phyloP scores from a whole-genome alignment of 2,797 vertebrate species.

The Champsocephalus gunnari region DNA sequence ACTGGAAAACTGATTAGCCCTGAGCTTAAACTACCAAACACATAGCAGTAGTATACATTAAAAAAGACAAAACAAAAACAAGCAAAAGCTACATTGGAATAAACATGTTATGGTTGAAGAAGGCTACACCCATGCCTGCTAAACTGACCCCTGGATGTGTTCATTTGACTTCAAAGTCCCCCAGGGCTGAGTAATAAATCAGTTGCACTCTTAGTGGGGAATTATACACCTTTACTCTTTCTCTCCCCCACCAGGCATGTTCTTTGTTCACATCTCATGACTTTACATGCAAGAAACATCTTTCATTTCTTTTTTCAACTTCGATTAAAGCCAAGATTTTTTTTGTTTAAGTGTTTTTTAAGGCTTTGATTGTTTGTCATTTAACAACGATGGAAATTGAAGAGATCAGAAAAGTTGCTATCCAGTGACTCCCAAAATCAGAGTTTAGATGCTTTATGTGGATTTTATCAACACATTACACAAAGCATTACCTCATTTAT shows the following conservation, averaged over 20 bases:
- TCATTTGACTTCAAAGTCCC: slow-evolving; percentile 69
- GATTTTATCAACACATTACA: background rate
- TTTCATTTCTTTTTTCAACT: background rate
- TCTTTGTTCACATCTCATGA: slow-evolving; percentile 64
- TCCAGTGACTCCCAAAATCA: slow-evolving; percentile 11
- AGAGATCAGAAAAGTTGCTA: background rate
- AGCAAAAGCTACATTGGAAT: slow-evolving; percentile 26
- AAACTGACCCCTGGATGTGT: slow-evolving; percentile 55
- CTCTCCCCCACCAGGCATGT: slow-evolving; percentile 38
- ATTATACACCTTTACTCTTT: slow-evolving; percentile 41
- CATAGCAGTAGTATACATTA: background rate
- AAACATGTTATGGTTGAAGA: slow-evolving; percentile 38
- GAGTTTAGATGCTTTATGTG: background rate
- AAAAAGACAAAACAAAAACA: slow-evolving; percentile 22
- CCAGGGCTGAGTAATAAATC: slow-evolving; percentile 63
- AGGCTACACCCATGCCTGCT: slow-evolving; percentile 55
- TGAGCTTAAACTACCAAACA: slow-evolving; percentile 25
- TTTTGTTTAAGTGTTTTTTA: background rate
- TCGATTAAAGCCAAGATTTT: slow-evolving; percentile 10
- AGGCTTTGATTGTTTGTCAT: slow-evolving; percentile 18
- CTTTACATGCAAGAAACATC: slow-evolving; percentile 35
- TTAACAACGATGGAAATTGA: background rate
- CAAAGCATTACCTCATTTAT: background rate
- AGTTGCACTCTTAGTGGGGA: slow-evolving; percentile 47
- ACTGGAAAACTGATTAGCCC: slow-evolving; percentile 36